Evolutionary conservation across 2,113 vertebrate species (phyloP), one percentile per base, ranked within the genome.

Genomic region (Gobius niger): DNA sequence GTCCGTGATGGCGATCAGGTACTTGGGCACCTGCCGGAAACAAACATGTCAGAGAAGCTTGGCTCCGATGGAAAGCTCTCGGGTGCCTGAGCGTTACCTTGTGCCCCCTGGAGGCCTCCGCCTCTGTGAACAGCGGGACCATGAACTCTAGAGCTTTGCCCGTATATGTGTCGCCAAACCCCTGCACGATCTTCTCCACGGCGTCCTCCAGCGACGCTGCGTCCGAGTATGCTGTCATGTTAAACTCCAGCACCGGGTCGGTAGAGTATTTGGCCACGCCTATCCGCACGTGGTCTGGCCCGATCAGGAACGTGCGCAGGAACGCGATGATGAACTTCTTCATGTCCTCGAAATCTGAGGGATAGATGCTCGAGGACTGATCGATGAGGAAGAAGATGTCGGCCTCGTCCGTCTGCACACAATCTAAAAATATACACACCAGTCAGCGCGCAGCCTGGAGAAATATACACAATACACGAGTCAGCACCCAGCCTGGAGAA

Each of bases 331-430:
- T 92, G 81, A 96, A 96, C 7, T 44, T 82, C 85, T 94, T 95
- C 89, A 95, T 94, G 62, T 95, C 93, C 0, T 72, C 0, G 60
- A 96, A 96, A 77, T 94, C 88, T 0, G 66, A 0, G 0, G 78
- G 75, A 0, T 40, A 0, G 74, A 95, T 95, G 70, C 93, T 96
- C 42, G 86, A 89, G 1, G 95, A 96, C 0, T 93, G 90, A 82
- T 95, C 95, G 1, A 96, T 87, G 9, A 96, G 84, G 82, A 96
- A 97, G 88, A 93, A 96, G 61, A 96, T 94, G 41, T 95, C 96
- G n/a, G n/a, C n/a, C n/a, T n/a, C n/a, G n/a, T n/a, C n/a, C n/a
- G n/a, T n/a, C n/a, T n/a, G n/a, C n/a, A n/a, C n/a, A n/a, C n/a
- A n/a, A n/a, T n/a, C n/a, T n/a, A n/a, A n/a, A n/a, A n/a, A n/a